Conservation (phyloP, 1,140 invertebrate genomes). For the Nylanderia fulva region DNA sequence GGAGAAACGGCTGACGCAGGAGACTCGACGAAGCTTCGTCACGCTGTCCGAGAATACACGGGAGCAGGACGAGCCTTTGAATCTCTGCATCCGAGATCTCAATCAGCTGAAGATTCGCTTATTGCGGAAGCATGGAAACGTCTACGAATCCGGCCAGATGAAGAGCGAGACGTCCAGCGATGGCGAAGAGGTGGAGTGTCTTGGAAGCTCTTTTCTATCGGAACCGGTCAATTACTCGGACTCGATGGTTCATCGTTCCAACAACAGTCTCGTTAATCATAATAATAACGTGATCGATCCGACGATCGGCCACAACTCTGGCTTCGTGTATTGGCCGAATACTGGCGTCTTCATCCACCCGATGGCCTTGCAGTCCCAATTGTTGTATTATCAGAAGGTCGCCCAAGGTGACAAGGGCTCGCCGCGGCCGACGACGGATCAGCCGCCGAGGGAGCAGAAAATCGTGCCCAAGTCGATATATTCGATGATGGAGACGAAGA, state of each 20-base stretch:
- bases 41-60: slow-evolving; percentile 76
- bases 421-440: slow-evolving; percentile 55
- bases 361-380: slow-evolving; percentile 89
- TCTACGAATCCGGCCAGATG: slow-evolving; percentile 86
- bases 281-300: slow-evolving; percentile 71
- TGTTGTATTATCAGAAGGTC: slow-evolving; percentile 91
- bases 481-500: slow-evolving; percentile 79
- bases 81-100: slow-evolving; percentile 92
- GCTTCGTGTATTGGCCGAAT: slow-evolving; percentile 90
- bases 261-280: slow-evolving; percentile 66
- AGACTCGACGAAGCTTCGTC: slow-evolving; percentile 81
- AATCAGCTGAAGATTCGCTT: slow-evolving; percentile 89
- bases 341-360: slow-evolving; percentile 91
- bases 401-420: slow-evolving; percentile 84
- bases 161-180: slow-evolving; percentile 87
- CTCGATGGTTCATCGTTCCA: slow-evolving; percentile 50
- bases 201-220: slow-evolving; percentile 81
- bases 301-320: slow-evolving; percentile 75
- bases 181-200: slow-evolving; percentile 87
- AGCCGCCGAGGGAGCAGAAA: slow-evolving; percentile 78
- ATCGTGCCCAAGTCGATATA: slow-evolving; percentile 81
- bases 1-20: slow-evolving; percentile 90
- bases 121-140: slow-evolving; percentile 87
- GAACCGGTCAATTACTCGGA: slow-evolving; percentile 40
- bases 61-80: slow-evolving; percentile 91